phyloP scores from a whole-genome alignment of 2,797 vertebrate genomes.

The Sebastes cheni region DNA sequence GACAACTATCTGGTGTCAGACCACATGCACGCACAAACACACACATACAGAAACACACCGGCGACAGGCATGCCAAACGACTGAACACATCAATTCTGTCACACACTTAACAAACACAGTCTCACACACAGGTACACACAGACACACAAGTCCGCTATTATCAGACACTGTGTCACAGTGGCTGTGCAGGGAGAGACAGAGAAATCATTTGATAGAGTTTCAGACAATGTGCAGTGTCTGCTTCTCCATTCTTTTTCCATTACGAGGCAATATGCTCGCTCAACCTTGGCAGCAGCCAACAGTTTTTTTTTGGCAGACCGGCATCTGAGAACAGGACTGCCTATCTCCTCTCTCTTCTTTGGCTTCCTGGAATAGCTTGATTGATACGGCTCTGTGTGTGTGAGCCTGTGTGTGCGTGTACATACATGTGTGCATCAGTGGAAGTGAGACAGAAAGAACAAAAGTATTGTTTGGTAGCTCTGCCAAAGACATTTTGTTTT shows the following conservation, averaged over 20 bases:
- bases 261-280: constrained; percentile 61
- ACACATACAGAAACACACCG: constrained; percentile 1
- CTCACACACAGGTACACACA: constrained; percentile 11
- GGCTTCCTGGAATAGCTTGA: constrained; percentile 59
- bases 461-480: constrained; percentile 25
- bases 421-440: constrained; percentile 18
- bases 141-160: constrained; percentile 23
- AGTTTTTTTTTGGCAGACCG: constrained; percentile 58
- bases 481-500: constrained; percentile 24
- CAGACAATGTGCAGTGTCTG: constrained; percentile 64
- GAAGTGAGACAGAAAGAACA: constrained; percentile 5
- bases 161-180: constrained; percentile 41
- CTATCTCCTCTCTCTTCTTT: constrained; percentile 33
- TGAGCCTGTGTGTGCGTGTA: constrained; percentile 1
- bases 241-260: constrained; percentile 64
- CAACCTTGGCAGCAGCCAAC: constrained; percentile 66
- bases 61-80: constrained; percentile 21
- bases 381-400: constrained; percentile 37
- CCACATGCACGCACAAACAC: background rate
- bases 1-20: constrained; percentile 25
- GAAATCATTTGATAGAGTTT: constrained; percentile 66
- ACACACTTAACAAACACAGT: constrained; percentile 1
- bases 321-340: constrained; percentile 39
- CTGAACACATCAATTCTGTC: constrained; percentile 19
- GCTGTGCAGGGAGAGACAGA: constrained; percentile 40